Evolutionary conservation across 2,113 vertebrate genomes (phyloP).

Genomic region (Daboia siamensis): DNA sequence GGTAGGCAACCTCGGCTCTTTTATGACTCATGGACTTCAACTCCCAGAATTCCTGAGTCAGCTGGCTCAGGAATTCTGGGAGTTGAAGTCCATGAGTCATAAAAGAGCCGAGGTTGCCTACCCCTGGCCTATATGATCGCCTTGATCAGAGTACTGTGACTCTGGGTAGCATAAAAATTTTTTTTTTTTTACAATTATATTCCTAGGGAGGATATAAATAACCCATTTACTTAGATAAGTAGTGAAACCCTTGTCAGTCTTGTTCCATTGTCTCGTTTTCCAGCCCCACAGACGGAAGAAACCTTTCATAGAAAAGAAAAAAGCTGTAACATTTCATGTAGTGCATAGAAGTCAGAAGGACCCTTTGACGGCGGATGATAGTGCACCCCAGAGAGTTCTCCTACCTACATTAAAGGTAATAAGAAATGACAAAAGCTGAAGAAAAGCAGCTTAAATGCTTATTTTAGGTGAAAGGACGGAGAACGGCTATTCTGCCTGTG

Average conservation of each 20-base stretch:
- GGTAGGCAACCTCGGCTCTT: no score
- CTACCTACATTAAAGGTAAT: slow-evolving; percentile 77
- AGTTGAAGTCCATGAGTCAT: no score
- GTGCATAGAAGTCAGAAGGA: slow-evolving; percentile 96
- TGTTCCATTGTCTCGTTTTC: slow-evolving; percentile 7
- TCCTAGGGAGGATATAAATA: neutral
- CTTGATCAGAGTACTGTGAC: neutral
- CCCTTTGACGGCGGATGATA: slow-evolving; percentile 91
- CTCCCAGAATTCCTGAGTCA: no score
- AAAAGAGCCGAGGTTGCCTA: no score
- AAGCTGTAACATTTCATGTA: slow-evolving; percentile 91
- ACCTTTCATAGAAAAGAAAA: slow-evolving; percentile 95
- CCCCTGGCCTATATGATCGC: neutral
- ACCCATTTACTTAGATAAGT: neutral
- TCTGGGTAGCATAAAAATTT: neutral
- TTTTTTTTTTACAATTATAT: neutral
- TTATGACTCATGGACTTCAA: no score
- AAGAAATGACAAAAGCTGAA: neutral
- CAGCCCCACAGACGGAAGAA: slow-evolving; percentile 96
- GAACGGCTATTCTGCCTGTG: neutral
- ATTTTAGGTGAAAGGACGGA: neutral
- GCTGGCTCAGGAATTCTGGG: no score
- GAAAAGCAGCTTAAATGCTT: neutral
- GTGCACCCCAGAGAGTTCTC: slow-evolving; percentile 91
- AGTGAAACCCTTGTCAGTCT: neutral